Evolutionary conservation across 2,113 vertebrate genomes (phyloP), one percentile per base, ranked within the genome.

Genomic region (Hystrix brachyura): DNA sequence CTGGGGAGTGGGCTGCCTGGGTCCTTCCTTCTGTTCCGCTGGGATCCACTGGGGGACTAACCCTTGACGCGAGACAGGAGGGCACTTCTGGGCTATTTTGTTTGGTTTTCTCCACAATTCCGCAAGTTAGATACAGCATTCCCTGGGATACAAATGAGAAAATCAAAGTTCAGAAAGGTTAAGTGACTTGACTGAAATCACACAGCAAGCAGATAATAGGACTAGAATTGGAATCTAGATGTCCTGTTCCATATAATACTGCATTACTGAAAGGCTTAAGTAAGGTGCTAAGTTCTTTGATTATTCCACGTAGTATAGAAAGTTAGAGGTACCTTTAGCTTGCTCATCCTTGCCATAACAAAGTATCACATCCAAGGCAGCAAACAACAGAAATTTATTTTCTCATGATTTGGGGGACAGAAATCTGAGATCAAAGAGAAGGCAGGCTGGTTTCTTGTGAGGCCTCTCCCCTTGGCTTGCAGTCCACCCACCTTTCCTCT

Each of bases 111-210:
- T 48, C 60, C 48, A 27, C 74, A 90, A 53, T 87, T 9, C 48
- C 8, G 9, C 79, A 59, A 17, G 3, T 87, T 65, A 89, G 72
- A 89, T 21, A 21, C 0, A 27, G 25, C 7, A 6, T 43, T 65
- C 76, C 7, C 88, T 6, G 6, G 0, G 0, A 59, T 67, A 57
- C 71, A 82, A 23, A 67, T 67, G 57, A 91, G 87, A 64, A 89
- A 86, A 86, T 17, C 6, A 62, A 79, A 79, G 27, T 67, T 81
- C 72, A 59, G 59, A 85, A 46, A 92, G 25, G 78, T 38, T 57
- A 48, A 34, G 23, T 15, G n/a, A 76, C 62, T 88, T 81, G 67
- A 14, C 62, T 48, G 57, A 51, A n/a, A 46, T 60, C 32, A 80
- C 64, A 90, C 4, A 59, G 57, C 18, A 57, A 62, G 48, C 43